A percentile compares a stretch with the other conserved stretches of the same genome.
Evolutionary conservation across 2,888 invertebrate species (phyloP).

Genomic region (Tuberolachnus salignus): DNA sequence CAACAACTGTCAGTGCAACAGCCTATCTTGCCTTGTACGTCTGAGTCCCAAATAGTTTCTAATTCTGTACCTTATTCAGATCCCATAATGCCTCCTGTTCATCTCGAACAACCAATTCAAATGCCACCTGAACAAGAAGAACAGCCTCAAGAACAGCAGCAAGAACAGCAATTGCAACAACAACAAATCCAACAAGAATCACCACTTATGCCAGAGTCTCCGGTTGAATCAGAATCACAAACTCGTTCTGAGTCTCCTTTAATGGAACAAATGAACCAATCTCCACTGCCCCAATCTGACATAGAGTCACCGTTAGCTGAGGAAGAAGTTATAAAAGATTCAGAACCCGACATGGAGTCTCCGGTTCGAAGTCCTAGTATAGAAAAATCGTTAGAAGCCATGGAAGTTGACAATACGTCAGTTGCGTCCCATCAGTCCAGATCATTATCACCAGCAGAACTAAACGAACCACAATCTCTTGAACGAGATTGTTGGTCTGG

Average conservation of each 20-base stretch:
- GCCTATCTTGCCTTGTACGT: slow-evolving; percentile 42
- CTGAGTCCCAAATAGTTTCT: slow-evolving; percentile 46
- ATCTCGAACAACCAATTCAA: slow-evolving; percentile 57
- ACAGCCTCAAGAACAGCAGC: slow-evolving; percentile 64
- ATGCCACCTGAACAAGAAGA: slow-evolving; percentile 58
- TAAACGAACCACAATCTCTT: slow-evolving; percentile 52
- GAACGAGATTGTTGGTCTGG: slow-evolving; percentile 54
- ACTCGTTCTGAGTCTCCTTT: slow-evolving; percentile 37
- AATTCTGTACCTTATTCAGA: slow-evolving; percentile 50
- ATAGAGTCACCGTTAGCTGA: slow-evolving; percentile 13
- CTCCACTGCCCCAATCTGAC: slow-evolving; percentile 29
- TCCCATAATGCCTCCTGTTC: slow-evolving; percentile 41
- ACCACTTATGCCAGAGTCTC: slow-evolving; percentile 31
- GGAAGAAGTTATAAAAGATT: slow-evolving; percentile 25
- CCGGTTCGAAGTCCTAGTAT: slow-evolving; percentile 21
- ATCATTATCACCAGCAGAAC: slow-evolving; percentile 57
- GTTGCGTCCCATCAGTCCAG: slow-evolving; percentile 55
- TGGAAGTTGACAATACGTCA: slow-evolving; percentile 48
- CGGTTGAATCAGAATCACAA: slow-evolving; percentile 38
- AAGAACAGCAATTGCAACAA: slow-evolving; percentile 28
- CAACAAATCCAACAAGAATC: slow-evolving; percentile 23
- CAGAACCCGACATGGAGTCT: slow-evolving; percentile 2
- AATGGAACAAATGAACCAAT: slow-evolving; percentile 33
- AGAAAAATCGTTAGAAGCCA: neutral
- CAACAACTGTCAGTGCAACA: slow-evolving; percentile 56